Evolutionary conservation across 2,888 invertebrate species (phyloP).

Genomic region (Mallateleia sp.): DNA sequence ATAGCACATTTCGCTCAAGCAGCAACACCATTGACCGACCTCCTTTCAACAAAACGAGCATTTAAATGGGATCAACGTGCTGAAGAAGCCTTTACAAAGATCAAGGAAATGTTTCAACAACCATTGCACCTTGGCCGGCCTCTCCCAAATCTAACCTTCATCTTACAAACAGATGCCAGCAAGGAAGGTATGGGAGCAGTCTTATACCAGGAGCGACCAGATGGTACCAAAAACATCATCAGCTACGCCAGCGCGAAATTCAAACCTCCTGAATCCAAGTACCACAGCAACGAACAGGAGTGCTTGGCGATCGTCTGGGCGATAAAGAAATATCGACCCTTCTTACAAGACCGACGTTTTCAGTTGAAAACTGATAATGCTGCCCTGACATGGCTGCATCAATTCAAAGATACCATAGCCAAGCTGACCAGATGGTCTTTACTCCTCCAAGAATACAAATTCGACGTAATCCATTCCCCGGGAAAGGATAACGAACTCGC

Average conservation of each 20-base stretch:
- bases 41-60: too few relatives aligned
- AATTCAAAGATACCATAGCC: not conserved
- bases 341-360: slow-evolving; percentile 53
- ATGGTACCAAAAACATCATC: slow-evolving; percentile 39
- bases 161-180: slow-evolving; percentile 45
- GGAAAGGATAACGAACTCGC: slow-evolving; percentile 16
- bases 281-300: slow-evolving; percentile 64
- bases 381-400: slow-evolving; percentile 19
- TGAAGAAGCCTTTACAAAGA: not conserved
- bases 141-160: not conserved
- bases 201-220: slow-evolving; percentile 1
- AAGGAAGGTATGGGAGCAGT: slow-evolving; percentile 48
- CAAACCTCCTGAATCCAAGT: slow-evolving; percentile 29
- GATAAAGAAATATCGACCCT: slow-evolving; percentile 45
- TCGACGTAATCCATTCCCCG: not conserved
- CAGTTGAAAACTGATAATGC: not conserved
- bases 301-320: slow-evolving; percentile 56
- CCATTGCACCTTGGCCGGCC: not conserved
- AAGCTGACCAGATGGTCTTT: slow-evolving; percentile 41
- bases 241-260: slow-evolving; percentile 79
- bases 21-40: not conserved
- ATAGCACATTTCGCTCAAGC: not conserved
- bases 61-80: too few relatives aligned
- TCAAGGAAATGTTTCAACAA: not conserved
- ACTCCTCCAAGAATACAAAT: slow-evolving; percentile 14